Base-by-base conservation (phyloP, 2,113 vertebrate genomes). In the Amphiprion ocellaris region DNA sequence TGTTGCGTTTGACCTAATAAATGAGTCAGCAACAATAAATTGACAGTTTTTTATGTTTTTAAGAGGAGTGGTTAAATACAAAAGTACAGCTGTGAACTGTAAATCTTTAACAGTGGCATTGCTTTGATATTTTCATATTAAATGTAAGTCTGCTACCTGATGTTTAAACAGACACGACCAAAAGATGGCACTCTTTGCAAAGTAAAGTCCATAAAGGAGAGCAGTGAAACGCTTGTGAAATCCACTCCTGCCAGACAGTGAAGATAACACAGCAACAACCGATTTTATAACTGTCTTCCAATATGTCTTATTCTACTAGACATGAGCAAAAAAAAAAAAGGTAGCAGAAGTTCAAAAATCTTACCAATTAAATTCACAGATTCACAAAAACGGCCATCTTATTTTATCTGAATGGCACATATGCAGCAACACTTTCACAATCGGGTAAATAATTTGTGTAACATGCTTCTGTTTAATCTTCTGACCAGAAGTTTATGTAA, bases 1-100 rank as follows among this genome's bases (percentile, higher is more conserved):
- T 80, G 56, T 78, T 73, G 33, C 24, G 21, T 76, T 87, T 83
- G 74, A 87, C 72, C 64, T 78, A 84, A 76, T 69, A 82, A 77
- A 79, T 50, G 16, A 78, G 54, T 79, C 64, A 19, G 44, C 59
- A 44, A 69, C 15, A 49, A 63, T 67, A n/a, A 74, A 56, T 39
- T 5, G 5, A 70, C 21, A 41, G 46, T 66, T 41, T 14, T 76
- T 67, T 64, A 47, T 69, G 23, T 58, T 53, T 37, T 47, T 28
- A 77, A 61, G 5, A 5, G 7, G 64, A 19, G 30, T 46, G 7
- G 15, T 30, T 64, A 16, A 39, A 21, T 58, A n/a, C 12, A 55
- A 65, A 75, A 3, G 9, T 61, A 50, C 15, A 55, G 1, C 24
- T 56, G 11, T 47, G 17, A 47, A 39, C 49, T 76, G 1, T 55